A percentile compares a stretch with the other conserved stretches of the same genome.
These are phyloP conservation scores for Rhinophrynus dorsalis DNA, from an alignment of 2,797 vertebrate genomes.

Conservation along the genomic window DNA sequence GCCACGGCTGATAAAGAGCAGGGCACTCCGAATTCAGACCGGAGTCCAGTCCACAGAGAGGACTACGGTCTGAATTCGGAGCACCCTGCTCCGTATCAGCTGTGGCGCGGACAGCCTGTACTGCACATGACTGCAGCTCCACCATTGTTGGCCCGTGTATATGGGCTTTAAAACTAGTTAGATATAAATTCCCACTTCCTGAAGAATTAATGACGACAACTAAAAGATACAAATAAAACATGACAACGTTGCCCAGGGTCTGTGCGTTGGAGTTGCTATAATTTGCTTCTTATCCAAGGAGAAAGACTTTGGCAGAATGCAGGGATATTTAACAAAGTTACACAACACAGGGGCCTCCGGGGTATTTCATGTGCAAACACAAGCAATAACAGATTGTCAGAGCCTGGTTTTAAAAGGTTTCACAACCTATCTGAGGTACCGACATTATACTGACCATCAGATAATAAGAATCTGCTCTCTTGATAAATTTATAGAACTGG, in stretches of 20 bases:
- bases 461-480: slow-evolving; percentile 41
- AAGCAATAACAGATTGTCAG: background rate
- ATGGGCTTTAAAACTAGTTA: too few relatives aligned
- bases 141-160: too few relatives aligned
- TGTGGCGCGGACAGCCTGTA: too few relatives aligned
- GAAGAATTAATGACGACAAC: background rate
- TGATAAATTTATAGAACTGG: slow-evolving; percentile 49
- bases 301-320: slow-evolving; percentile 22
- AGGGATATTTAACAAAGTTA: slow-evolving; percentile 21
- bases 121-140: too few relatives aligned
- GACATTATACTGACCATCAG: slow-evolving; percentile 42
- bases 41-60: too few relatives aligned
- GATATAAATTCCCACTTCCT: background rate
- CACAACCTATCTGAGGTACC: slow-evolving; percentile 43
- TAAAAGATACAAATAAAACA: background rate
- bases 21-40: too few relatives aligned
- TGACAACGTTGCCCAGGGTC: background rate
- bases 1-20: too few relatives aligned
- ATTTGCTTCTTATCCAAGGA: slow-evolving; percentile 15
- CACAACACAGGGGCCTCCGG: slow-evolving; percentile 7
- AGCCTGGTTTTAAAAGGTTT: background rate
- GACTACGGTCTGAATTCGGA: too few relatives aligned
- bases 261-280: slow-evolving; percentile 4
- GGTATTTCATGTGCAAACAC: slow-evolving; percentile 18
- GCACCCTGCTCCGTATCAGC: too few relatives aligned